These are phyloP conservation scores for Anolis apletophallus DNA, from an alignment of 2,797 vertebrate genomes.

Conservation along the genomic window DNA sequence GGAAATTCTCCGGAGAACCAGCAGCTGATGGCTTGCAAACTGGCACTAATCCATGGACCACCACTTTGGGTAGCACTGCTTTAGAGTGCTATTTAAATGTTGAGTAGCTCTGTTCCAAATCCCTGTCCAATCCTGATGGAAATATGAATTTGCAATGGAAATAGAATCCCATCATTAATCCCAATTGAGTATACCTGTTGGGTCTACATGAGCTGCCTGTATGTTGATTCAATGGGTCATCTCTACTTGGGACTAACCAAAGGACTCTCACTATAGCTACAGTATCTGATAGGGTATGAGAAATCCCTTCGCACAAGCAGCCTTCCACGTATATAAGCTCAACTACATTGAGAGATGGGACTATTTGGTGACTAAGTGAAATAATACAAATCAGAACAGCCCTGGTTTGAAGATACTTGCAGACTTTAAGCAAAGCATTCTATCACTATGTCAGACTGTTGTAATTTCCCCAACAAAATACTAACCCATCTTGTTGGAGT, in stretches of 20 bases:
- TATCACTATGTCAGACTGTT: background rate
- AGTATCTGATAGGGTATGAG: background rate
- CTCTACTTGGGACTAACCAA: too few relatives aligned
- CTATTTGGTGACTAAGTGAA: background rate
- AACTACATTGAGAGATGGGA: background rate
- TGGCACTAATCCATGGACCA: too few relatives aligned
- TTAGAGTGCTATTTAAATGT: background rate
- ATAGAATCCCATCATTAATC: too few relatives aligned
- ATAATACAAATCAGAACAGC: background rate
- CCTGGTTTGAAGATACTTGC: background rate
- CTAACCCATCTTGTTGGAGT: background rate
- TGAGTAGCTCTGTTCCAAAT: background rate
- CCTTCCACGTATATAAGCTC: background rate
- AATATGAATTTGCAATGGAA: slow-evolving; percentile 4
- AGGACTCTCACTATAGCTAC: too few relatives aligned
- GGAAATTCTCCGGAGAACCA: too few relatives aligned
- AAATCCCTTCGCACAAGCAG: background rate
- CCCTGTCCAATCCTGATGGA: background rate
- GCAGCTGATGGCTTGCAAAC: too few relatives aligned
- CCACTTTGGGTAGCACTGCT: too few relatives aligned
- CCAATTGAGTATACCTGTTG: too few relatives aligned
- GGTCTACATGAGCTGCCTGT: too few relatives aligned
- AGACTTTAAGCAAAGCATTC: background rate
- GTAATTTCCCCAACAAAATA: background rate
- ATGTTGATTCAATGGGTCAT: too few relatives aligned